phyloP scores from a whole-genome alignment of 2,113 vertebrate species.

The Bubo blakistoni region DNA sequence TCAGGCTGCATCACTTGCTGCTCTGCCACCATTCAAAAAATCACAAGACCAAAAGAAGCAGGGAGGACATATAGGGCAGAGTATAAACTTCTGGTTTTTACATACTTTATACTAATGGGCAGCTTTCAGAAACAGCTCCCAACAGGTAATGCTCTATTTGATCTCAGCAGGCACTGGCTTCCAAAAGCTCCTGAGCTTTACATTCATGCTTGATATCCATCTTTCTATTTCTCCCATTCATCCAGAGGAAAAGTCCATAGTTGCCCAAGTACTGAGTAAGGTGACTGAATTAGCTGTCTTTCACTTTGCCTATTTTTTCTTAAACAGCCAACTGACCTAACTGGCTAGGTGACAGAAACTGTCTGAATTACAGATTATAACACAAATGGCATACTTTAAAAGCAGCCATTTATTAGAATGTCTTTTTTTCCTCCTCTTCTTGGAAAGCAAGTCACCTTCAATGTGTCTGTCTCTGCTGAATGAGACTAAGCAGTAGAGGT shows the following conservation, averaged over 20 bases:
- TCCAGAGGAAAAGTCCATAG: background rate
- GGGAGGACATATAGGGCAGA: background rate
- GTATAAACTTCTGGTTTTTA: background rate
- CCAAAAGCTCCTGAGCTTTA: background rate
- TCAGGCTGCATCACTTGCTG: background rate
- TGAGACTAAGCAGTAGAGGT: background rate
- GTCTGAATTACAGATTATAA: conserved; percentile 10
- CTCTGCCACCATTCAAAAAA: background rate
- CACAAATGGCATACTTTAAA: conserved; percentile 19
- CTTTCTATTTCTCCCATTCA: background rate
- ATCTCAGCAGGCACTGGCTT: background rate
- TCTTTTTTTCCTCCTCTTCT: background rate
- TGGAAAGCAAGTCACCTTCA: conserved; percentile 31
- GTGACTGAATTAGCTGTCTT: background rate
- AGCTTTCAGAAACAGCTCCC: background rate
- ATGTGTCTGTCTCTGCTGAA: background rate
- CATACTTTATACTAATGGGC: background rate
- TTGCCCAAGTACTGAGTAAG: background rate
- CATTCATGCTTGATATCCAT: background rate
- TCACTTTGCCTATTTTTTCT: background rate
- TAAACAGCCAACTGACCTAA: background rate
- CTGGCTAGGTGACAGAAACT: conserved; percentile 3
- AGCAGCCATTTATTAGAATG: conserved; percentile 9
- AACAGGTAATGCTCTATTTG: background rate
- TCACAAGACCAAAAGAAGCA: background rate